These are phyloP conservation scores for Forpus xanthops DNA, from an alignment of 2,797 vertebrate genomes.

Conservation along the genomic window DNA sequence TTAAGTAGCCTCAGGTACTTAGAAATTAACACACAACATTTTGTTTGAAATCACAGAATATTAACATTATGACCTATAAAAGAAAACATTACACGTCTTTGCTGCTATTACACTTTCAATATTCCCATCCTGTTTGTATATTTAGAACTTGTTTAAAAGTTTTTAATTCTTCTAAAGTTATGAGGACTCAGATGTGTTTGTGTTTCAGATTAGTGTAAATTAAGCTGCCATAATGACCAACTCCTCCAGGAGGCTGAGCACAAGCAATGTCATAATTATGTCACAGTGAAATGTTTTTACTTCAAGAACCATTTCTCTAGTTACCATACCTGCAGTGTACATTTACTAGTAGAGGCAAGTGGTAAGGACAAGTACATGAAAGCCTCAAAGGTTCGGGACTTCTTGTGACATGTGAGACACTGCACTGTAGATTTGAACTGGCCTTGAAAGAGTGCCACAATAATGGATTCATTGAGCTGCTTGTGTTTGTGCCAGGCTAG, in stretches of 20 bases:
- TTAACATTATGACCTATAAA: background rate
- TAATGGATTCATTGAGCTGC: constrained; percentile 94
- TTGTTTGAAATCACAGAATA: background rate
- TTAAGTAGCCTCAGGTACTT: background rate
- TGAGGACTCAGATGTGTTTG: background rate
- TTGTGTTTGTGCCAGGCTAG: constrained; percentile 96
- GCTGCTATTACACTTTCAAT: background rate
- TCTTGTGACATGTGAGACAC: constrained; percentile 94
- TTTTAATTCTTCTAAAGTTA: background rate
- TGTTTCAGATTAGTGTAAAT: background rate
- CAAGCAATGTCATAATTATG: background rate
- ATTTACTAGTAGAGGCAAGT: constrained; percentile 92
- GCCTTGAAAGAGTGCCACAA: constrained; percentile 95
- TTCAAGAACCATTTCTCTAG: background rate
- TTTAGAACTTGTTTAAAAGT: background rate
- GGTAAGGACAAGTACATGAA: constrained; percentile 97
- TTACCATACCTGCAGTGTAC: constrained; percentile 88
- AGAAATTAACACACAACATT: background rate
- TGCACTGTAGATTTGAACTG: constrained; percentile 98
- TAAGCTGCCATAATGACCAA: background rate
- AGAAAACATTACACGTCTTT: background rate
- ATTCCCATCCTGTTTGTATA: background rate
- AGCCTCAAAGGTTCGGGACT: constrained; percentile 95
- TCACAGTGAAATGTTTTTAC: background rate
- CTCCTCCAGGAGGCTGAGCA: background rate